phyloP scores from a whole-genome alignment of 2,888 invertebrate genomes.

The Calliphora vomitoria region DNA sequence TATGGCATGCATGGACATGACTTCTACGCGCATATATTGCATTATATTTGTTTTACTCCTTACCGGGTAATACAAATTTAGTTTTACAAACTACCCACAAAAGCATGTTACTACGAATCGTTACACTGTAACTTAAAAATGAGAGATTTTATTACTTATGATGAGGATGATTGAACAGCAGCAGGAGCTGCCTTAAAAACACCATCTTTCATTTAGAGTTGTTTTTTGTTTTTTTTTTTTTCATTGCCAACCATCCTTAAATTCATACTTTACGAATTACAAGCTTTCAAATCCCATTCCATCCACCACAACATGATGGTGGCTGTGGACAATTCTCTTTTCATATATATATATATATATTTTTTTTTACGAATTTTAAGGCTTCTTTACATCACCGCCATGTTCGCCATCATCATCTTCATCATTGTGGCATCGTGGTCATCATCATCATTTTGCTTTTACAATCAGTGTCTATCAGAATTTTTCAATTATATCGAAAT shows the following conservation, averaged over 20 bases:
- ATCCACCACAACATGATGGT: slow-evolving; percentile 14
- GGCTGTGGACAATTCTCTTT: not conserved
- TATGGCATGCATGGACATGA: no score
- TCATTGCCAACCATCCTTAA: slow-evolving; percentile 60
- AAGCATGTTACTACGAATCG: not conserved
- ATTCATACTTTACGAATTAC: slow-evolving; percentile 59
- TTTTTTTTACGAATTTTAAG: not conserved
- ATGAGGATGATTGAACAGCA: slow-evolving; percentile 69
- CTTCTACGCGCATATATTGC: no score
- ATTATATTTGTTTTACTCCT: no score
- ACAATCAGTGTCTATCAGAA: slow-evolving; percentile 85
- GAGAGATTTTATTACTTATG: slow-evolving; percentile 61
- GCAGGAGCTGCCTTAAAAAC: slow-evolving; percentile 71
- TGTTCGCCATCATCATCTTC: slow-evolving; percentile 47
- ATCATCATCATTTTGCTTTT: slow-evolving; percentile 59
- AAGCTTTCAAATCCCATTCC: slow-evolving; percentile 51
- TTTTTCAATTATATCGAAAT: slow-evolving; percentile 85
- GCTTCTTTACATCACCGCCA: slow-evolving; percentile 67
- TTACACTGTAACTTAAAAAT: slow-evolving; percentile 48
- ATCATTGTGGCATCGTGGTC: slow-evolving; percentile 32
- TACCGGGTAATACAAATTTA: no score
- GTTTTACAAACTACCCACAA: not conserved
- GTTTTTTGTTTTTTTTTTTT: slow-evolving; percentile 13
- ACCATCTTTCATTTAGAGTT: slow-evolving; percentile 68
- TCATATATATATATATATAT: not conserved